Base-by-base conservation (phyloP, 1,140 invertebrate species). In the Rhopalosiphum maidis region DNA sequence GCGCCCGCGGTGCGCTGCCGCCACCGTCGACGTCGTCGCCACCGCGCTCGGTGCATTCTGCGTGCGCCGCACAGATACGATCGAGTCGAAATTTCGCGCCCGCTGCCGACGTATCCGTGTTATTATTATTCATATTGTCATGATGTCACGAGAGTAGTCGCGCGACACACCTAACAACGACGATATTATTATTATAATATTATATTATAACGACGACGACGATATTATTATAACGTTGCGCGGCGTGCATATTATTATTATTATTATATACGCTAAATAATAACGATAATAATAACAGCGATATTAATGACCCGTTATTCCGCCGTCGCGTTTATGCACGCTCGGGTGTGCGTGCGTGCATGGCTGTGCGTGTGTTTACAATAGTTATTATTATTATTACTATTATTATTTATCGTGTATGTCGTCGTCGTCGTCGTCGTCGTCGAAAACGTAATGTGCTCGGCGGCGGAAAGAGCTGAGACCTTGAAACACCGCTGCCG, bases 401-500 rank as follows among this genome's bases (percentile, higher is more conserved):
- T 46, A 46, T 43, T 46, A 46, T 86, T 48, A 48, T 48, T 46
- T 43, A 43, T 86, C 83, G 41, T 43, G 83, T 86, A 43, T 41
- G 83, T 86, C 83, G 83, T 37, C 35, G 77, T 77, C 68, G 68
- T 35, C 68, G 68, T 35, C 9, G 30, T 35, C 68, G 77, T 35
- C 68, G 68, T 35, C 68, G 77, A 83, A 83, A 83, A 77, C 60
- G 60, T 77, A 77, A 77, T 77, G 60, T 77, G n/a, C 37, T 37
- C 82, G 35, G 48, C 48, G 48, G 48, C 82, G 82, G 82, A 35
- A 77, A 77, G 60, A 77, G 60, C 21, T 23, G 82, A 89, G 87
- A 89, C 87, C 87, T 89, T 89, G 87, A 55, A 55, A 48, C 41
- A n/a, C 86, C 87, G 87, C 86, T 46, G 86, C 86, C 48, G 86